Evolutionary conservation across 2,888 invertebrate species (phyloP), one percentile per base, ranked within the genome.

Genomic region (Eugnorisma glareosa): DNA sequence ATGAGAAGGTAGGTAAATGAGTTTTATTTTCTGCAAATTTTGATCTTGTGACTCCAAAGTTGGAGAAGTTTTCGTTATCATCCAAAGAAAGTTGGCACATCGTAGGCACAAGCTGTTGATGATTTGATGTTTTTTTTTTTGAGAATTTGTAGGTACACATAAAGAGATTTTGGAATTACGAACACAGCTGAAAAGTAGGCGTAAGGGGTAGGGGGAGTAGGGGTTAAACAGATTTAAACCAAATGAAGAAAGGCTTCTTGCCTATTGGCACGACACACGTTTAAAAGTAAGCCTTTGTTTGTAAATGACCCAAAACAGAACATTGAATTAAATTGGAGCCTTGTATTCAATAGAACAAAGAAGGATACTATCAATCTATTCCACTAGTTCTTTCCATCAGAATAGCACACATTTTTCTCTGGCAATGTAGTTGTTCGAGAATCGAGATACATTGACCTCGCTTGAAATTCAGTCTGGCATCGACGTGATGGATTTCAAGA

Each of bases 401-500:
- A 82, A 82, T 67, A 71, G 61, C 70, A 82, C 40, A 71, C 70
- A 77, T 82, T 81, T 81, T 82, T 82, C 81, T 40, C 81, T 67
- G 35, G 77, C 67, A 82, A 67, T 71, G 67, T 57, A 21, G 43
- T 40, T 82, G 69, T 67, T 71, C 67, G 67, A 59, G 77, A 82
- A 77, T 77, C 63, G 68, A 77, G 71, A 77, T 82, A 82, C 82
- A 83, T 83, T 83, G 84, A 83, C 79, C 83, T 79, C 84, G 70
- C 74, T 79, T 70, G 70, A 70, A 83, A 82, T 82, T 83, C 82
- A 83, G 82, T 81, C 81, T 72, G 77, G 69, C 79, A 70, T 70
- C 69, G 67, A 79, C 48, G 75, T 75, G 75, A 81, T 82, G 71
- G 67, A 68, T 79, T 74, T 71, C 73, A 67, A 82, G 82, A 82